phyloP scores from a whole-genome alignment of 2,888 invertebrate species.

The Odontomyia ornata region DNA sequence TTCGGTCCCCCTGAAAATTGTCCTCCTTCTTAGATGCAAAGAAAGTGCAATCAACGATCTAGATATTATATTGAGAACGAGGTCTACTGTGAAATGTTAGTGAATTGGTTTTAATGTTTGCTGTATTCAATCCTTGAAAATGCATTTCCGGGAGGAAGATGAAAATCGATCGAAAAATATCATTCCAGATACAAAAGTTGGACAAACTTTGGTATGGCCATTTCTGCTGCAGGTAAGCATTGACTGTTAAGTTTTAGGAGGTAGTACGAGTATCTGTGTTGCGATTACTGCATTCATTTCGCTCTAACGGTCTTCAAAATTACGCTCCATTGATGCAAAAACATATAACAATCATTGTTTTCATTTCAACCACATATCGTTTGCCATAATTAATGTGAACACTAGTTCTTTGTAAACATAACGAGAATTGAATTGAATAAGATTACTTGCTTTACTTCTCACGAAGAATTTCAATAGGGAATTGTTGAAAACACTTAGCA shows the following conservation, averaged over 20 bases:
- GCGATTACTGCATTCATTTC: not conserved
- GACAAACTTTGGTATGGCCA: slow-evolving; percentile 51
- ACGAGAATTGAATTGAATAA: too few species aligned
- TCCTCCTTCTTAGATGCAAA: not conserved
- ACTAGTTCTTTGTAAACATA: too few species aligned
- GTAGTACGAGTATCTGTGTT: not conserved
- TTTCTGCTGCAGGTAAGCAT: slow-evolving; percentile 41
- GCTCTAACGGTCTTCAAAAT: not conserved
- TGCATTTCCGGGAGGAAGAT: slow-evolving; percentile 52
- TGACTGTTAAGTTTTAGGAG: not conserved
- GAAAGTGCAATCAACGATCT: not conserved
- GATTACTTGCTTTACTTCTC: too few species aligned
- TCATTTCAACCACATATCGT: not conserved
- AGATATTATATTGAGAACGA: not conserved
- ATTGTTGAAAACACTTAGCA: too few species aligned
- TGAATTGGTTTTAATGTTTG: slow-evolving; percentile 7
- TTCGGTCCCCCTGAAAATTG: not conserved
- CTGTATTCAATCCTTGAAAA: slow-evolving; percentile 14
- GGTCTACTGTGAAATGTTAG: not conserved
- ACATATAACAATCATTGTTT: not conserved
- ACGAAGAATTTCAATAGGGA: too few species aligned
- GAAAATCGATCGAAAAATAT: slow-evolving; percentile 52
- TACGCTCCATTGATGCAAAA: slow-evolving; percentile 16
- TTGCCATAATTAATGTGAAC: not conserved
- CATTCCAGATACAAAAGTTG: slow-evolving; percentile 52